Evolutionary conservation across 2,888 invertebrate species (phyloP).

Genomic region (Heteromurus nitidus): DNA sequence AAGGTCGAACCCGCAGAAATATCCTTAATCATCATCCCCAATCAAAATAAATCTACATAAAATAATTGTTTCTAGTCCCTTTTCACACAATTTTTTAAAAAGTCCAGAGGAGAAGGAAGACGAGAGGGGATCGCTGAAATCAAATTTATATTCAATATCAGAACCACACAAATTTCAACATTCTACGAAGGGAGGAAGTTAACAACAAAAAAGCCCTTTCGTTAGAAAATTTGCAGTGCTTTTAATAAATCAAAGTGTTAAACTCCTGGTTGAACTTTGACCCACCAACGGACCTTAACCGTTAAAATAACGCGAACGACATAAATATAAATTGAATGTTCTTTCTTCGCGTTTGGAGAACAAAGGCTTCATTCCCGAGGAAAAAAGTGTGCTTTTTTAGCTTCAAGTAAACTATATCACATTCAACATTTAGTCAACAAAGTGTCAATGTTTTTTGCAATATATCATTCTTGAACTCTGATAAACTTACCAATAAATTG

Average conservation of each 20-base stretch:
- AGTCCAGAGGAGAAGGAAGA: slow-evolving; percentile 25
- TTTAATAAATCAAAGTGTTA: slow-evolving; percentile 64
- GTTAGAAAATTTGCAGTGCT: too few species aligned
- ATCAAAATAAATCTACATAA: too few species aligned
- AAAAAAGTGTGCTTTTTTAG: slow-evolving; percentile 24
- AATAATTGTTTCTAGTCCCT: slow-evolving; percentile 48
- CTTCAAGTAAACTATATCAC: slow-evolving; percentile 6
- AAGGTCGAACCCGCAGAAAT: not conserved
- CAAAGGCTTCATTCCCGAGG: too few species aligned
- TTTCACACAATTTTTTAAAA: not conserved
- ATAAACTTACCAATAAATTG: too few species aligned
- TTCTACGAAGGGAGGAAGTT: slow-evolving; percentile 39
- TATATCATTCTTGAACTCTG: slow-evolving; percentile 14
- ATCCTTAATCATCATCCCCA: slow-evolving; percentile 27
- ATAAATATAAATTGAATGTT: slow-evolving; percentile 15
- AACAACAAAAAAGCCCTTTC: slow-evolving; percentile 26
- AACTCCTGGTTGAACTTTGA: slow-evolving; percentile 55
- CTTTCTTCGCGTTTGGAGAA: slow-evolving; percentile 2
- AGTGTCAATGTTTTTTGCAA: slow-evolving; percentile 26
- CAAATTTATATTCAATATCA: slow-evolving; percentile 17
- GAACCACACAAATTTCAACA: slow-evolving; percentile 13
- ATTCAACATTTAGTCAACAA: slow-evolving; percentile 19
- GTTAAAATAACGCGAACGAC: too few species aligned
- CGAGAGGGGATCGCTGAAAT: not conserved
- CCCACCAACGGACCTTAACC: slow-evolving; percentile 14